Conservation (phyloP, 2,113 vertebrate genomes). For the Paratilapia polleni region DNA sequence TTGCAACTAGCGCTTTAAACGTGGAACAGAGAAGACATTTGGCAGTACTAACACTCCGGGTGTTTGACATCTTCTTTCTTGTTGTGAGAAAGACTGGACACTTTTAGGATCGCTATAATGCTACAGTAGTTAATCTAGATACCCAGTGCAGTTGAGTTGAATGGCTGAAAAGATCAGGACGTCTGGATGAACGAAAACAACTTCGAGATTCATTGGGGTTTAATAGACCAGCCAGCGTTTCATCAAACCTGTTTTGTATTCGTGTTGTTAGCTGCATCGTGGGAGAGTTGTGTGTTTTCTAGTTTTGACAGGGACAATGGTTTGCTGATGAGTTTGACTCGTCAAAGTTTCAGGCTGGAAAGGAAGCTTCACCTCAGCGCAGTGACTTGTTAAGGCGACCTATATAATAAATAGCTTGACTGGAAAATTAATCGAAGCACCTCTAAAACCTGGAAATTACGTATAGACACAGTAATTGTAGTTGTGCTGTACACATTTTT, state of each 20-base stretch:
- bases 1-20: not conserved
- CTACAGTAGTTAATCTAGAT: not conserved
- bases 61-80: not conserved
- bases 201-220: constrained; percentile 16
- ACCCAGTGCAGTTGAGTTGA: not conserved
- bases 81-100: not conserved
- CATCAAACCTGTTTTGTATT: not conserved
- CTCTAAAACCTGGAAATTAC: not conserved
- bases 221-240: not conserved
- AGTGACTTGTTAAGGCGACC: not conserved
- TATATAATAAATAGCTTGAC: not conserved
- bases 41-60: not conserved
- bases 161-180: constrained; percentile 3
- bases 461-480: not conserved
- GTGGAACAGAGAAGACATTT: not conserved
- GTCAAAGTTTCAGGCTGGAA: not conserved
- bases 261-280: not conserved
- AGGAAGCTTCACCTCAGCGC: constrained; percentile 1
- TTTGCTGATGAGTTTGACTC: not conserved
- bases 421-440: too few relatives aligned
- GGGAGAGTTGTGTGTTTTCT: not conserved
- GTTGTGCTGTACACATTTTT: not conserved
- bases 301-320: not conserved
- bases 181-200: constrained; percentile 33
- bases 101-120: not conserved